These are phyloP conservation scores for Eupsittula cactorum DNA, from an alignment of 2,113 vertebrate genomes.

Conservation along the genomic window DNA sequence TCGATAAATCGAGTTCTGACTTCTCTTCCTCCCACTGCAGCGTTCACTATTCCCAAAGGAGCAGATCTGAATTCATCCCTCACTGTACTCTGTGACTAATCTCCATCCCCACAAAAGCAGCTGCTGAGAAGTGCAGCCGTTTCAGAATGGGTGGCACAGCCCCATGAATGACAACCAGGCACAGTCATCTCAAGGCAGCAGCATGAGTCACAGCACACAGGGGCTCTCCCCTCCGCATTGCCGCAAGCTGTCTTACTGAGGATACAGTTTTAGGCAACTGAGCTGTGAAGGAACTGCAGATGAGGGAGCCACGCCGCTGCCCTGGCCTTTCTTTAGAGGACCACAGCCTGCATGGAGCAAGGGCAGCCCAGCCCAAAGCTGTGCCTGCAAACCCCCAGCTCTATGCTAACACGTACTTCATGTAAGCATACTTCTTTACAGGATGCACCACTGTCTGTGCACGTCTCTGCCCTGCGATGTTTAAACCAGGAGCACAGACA, in stretches of 20 bases:
- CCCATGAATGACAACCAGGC: not conserved
- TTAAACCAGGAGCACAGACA: not conserved
- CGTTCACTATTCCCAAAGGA: not conserved
- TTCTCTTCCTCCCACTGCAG: slow-evolving; percentile 6
- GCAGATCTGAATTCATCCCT: not conserved
- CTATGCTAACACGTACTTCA: accelerated
- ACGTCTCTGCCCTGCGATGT: accelerated
- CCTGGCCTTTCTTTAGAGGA: not conserved
- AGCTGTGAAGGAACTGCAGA: not conserved
- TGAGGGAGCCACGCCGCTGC: not conserved
- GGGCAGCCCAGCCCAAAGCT: not conserved
- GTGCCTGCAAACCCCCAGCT: not conserved
- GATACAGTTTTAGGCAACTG: not conserved
- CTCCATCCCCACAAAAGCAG: not conserved
- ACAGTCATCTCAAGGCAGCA: not conserved
- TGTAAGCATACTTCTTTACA: not conserved
- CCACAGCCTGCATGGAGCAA: not conserved
- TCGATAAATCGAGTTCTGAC: not conserved
- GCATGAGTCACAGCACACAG: not conserved
- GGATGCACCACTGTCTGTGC: not conserved
- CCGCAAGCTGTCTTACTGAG: not conserved
- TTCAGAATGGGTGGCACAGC: not conserved
- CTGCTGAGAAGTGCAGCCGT: not conserved
- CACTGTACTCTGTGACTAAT: not conserved
- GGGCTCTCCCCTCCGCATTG: not conserved